Evolutionary conservation across 2,797 vertebrate genomes (phyloP).

Genomic region (Myripristis jacobus): DNA sequence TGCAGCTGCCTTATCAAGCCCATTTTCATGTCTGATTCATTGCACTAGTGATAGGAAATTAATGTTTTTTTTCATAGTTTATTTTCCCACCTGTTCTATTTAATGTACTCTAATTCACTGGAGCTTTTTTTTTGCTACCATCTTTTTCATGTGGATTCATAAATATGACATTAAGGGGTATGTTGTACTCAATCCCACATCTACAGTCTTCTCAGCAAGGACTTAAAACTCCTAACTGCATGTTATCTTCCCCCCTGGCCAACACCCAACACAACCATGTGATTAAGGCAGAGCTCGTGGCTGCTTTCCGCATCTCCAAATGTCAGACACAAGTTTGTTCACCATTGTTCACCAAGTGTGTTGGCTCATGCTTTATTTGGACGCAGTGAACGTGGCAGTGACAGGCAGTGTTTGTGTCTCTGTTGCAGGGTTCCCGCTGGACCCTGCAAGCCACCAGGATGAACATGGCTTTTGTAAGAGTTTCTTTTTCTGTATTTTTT

Average conservation of each 20-base stretch:
- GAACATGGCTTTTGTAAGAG: slow-evolving; percentile 94
- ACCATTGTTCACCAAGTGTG: neutral
- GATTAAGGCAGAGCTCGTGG: neutral
- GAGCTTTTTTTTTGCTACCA: no score
- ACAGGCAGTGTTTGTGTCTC: slow-evolving; percentile 15
- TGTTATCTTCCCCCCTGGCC: neutral
- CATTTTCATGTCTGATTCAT: no score
- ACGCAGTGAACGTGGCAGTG: neutral
- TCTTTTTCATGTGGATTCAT: no score
- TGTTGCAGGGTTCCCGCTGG: slow-evolving; percentile 94
- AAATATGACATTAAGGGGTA: no score
- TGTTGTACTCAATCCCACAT: neutral
- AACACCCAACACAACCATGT: slow-evolving; percentile 1
- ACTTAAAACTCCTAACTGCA: neutral
- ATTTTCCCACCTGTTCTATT: no score
- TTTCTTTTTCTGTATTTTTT: neutral
- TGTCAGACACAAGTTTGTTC: neutral
- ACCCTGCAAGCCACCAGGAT: slow-evolving; percentile 95
- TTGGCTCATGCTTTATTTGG: neutral
- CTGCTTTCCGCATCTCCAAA: neutral
- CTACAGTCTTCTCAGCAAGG: neutral
- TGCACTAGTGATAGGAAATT: no score
- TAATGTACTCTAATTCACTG: no score
- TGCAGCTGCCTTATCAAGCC: no score
- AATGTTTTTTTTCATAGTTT: no score